phyloP scores from a whole-genome alignment of 2,113 vertebrate genomes.

The Fregata magnificens region DNA sequence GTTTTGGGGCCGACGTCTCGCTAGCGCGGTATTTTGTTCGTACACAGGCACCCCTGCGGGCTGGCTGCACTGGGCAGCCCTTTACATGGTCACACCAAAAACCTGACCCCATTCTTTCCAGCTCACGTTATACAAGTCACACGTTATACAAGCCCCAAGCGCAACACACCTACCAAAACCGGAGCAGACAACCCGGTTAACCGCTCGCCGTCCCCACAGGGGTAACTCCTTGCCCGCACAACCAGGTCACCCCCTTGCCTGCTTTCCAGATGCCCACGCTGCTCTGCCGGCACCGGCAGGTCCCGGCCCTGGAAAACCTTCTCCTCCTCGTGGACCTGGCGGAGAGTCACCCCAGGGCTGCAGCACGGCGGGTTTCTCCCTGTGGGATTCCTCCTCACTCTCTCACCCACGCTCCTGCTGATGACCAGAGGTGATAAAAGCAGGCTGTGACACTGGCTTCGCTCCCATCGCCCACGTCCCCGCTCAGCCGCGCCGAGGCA shows the following conservation, averaged over 20 bases:
- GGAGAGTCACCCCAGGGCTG: no score
- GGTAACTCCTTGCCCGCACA: neutral
- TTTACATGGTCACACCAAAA: neutral
- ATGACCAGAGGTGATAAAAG: neutral
- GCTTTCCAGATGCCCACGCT: rapidly evolving
- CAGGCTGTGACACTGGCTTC: rapidly evolving
- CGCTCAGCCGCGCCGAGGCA: rapidly evolving
- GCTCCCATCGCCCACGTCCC: neutral
- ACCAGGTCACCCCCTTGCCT: neutral
- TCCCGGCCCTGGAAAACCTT: neutral
- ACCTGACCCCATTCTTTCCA: neutral
- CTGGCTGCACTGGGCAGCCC: neutral
- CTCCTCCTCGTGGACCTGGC: rapidly evolving
- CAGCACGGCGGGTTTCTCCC: neutral
- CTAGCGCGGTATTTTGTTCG: rapidly evolving
- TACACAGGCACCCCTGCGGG: rapidly evolving
- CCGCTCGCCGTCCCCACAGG: rapidly evolving
- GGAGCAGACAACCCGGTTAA: rapidly evolving
- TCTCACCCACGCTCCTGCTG: neutral
- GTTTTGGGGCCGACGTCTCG: rapidly evolving
- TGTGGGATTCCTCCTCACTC: neutral
- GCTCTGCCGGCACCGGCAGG: neutral
- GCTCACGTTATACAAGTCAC: rapidly evolving
- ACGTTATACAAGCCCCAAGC: neutral
- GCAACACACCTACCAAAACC: neutral